These are phyloP conservation scores for Drosophila hydei DNA, from an alignment of 1,140 invertebrate species.

Conservation along the genomic window DNA sequence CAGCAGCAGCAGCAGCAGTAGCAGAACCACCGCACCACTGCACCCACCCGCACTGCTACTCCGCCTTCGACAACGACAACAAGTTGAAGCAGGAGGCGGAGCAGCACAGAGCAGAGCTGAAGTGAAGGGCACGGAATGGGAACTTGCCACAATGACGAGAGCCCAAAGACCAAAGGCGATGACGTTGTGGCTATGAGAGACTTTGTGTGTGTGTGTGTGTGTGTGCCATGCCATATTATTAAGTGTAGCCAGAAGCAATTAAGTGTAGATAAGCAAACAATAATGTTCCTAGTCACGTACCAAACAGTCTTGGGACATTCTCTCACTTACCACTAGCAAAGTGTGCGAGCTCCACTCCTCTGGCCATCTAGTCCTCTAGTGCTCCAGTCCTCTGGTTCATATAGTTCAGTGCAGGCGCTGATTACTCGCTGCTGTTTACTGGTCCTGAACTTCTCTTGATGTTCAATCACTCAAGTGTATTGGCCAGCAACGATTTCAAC, in stretches of 20 bases:
- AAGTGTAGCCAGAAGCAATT: constrained; percentile 83
- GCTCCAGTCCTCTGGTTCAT: not conserved
- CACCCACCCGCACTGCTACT: not conserved
- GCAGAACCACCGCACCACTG: constrained; percentile 7
- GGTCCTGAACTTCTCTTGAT: constrained; percentile 23
- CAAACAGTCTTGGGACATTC: constrained; percentile 60
- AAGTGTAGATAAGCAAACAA: constrained; percentile 83
- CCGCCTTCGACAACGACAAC: constrained; percentile 19
- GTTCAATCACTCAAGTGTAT: constrained; percentile 68
- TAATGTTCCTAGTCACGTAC: constrained; percentile 83
- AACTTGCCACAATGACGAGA: constrained; percentile 40
- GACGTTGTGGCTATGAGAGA: constrained; percentile 46
- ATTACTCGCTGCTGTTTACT: constrained; percentile 19
- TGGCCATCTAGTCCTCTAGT: not conserved
- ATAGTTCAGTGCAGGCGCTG: constrained; percentile 6
- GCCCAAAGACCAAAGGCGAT: constrained; percentile 48
- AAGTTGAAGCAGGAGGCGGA: constrained; percentile 28
- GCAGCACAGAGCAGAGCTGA: constrained; percentile 6
- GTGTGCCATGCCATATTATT: constrained; percentile 71
- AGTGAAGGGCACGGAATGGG: not conserved
- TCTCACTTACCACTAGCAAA: constrained; percentile 44
- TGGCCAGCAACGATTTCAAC: constrained; percentile 38
- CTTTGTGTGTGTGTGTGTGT: constrained; percentile 18
- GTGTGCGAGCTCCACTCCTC: not conserved
- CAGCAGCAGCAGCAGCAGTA: not conserved